Conservation (phyloP, 2,888 invertebrate species). For the Troides aeacus region DNA sequence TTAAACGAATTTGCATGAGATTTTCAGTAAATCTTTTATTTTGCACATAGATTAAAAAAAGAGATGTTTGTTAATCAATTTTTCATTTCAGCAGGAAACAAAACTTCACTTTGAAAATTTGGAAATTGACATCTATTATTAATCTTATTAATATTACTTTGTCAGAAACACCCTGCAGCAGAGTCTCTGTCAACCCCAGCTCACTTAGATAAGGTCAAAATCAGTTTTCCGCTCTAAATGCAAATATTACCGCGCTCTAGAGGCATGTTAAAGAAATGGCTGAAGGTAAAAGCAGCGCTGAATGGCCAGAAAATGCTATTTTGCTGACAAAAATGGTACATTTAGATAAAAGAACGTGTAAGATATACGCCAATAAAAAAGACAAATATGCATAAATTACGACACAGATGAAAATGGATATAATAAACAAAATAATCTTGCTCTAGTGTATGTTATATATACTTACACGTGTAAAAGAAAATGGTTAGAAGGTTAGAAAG, state of each 20-base stretch:
- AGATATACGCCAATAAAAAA: constrained; percentile 17
- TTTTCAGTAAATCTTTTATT: no score
- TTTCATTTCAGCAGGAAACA: no score
- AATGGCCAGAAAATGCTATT: constrained; percentile 68
- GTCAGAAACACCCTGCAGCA: not conserved
- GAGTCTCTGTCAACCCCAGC: constrained; percentile 54
- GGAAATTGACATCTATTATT: not conserved
- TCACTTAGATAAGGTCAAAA: constrained; percentile 74
- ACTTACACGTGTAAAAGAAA: not conserved
- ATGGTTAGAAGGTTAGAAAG: not conserved
- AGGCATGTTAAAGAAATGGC: constrained; percentile 73
- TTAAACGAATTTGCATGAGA: no score
- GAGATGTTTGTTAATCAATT: no score
- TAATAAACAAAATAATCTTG: not conserved
- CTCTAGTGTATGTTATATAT: not conserved
- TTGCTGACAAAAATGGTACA: constrained; percentile 25
- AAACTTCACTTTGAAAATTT: not conserved
- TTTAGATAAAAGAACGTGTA: constrained; percentile 22
- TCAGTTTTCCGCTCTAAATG: constrained; percentile 78
- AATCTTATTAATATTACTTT: not conserved
- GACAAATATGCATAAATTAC: constrained; percentile 7
- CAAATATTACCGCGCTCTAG: constrained; percentile 75
- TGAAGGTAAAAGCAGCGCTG: constrained; percentile 73
- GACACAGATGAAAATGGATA: not conserved
- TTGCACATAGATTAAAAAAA: no score